Evolutionary conservation across 2,888 invertebrate species (phyloP).

Genomic region (Dusona sp.): DNA sequence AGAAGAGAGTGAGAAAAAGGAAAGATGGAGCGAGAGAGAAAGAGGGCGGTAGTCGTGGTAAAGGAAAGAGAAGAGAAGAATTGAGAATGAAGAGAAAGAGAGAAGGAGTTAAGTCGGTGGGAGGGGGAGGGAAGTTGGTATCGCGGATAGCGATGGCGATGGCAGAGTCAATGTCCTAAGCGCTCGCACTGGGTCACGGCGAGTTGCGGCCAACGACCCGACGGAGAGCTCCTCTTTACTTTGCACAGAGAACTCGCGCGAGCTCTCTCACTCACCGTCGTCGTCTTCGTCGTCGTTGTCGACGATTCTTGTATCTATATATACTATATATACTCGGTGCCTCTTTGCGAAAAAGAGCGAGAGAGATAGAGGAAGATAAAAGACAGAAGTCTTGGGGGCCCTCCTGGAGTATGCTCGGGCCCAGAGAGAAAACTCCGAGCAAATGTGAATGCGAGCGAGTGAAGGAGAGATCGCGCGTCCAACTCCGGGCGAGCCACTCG

Average conservation of each 20-base stretch:
- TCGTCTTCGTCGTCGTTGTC: constrained; percentile 47
- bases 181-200: constrained; percentile 85
- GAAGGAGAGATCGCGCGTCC: constrained; percentile 57
- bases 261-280: constrained; percentile 68
- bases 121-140: constrained; percentile 81
- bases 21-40: constrained; percentile 42
- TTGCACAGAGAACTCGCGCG: constrained; percentile 79
- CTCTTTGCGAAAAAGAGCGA: constrained; percentile 43
- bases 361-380: constrained; percentile 28
- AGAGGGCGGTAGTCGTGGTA: constrained; percentile 50
- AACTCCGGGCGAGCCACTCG: constrained; percentile 59
- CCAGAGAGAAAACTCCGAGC: constrained; percentile 47
- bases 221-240: constrained; percentile 81
- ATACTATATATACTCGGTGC: constrained; percentile 27
- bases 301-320: constrained; percentile 52
- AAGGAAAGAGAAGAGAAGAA: constrained; percentile 58
- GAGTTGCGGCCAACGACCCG: constrained; percentile 84
- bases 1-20: constrained; percentile 37
- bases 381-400: constrained; percentile 57
- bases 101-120: constrained; percentile 68
- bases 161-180: constrained; percentile 85
- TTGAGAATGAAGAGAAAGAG: constrained; percentile 58
- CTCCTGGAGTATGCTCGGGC: constrained; percentile 37
- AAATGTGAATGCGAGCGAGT: constrained; percentile 62
- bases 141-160: constrained; percentile 85